Evolutionary conservation across 2,888 invertebrate species (phyloP), one percentile per base, ranked within the genome.

Genomic region (Helobdella robusta): DNA sequence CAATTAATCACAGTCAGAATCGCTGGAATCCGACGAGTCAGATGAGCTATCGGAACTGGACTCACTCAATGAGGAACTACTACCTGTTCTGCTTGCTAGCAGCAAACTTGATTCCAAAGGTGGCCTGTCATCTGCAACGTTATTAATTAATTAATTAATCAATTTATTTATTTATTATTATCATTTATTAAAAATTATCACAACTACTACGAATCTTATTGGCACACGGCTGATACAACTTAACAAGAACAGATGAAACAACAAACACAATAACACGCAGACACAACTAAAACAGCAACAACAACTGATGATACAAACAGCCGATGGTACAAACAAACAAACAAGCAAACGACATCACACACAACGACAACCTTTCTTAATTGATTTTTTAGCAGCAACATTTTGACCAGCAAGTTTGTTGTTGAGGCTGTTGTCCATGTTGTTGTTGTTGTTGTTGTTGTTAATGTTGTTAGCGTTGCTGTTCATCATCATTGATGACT

Each of bases 31-130:
- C 30, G 77, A 76, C 23, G 75, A 75, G 68, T 75, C 76, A 65
- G 74, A 73, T 56, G 71, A 70, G 59, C 68, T 69, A 65, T 70
- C 70, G 11, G 63, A 63, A 44, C 69, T 70, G 28, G 67, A 74
- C 65, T 77, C 78, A 67, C 74, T 75, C 66, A 76, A 76, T 20
- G 78, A 76, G n/a, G 76, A 74, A 69, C 77, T 77, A 68, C 76
- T 77, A 68, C 76, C 76, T 67, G 76, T 28, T 50, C 50, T 62
- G 15, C 46, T 35, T 2, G 28, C 25, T 35, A 23, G 32, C 59
- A 28, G 23, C 54, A 54, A 28, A 32, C 25, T 54, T 28, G 11
- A 54, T 30, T 32, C 46, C n/a, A 11, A 30, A 32, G 50, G 48
- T 46, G 62, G 48, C 34, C 30, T 62, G 28, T 62, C 46, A 48